A percentile compares a stretch with the other conserved stretches of the same genome.
Evolutionary conservation across 37 sponge, comb jelly and placozoan species (phyloP).

Genomic region (Halisarca cf. caerulea): DNA sequence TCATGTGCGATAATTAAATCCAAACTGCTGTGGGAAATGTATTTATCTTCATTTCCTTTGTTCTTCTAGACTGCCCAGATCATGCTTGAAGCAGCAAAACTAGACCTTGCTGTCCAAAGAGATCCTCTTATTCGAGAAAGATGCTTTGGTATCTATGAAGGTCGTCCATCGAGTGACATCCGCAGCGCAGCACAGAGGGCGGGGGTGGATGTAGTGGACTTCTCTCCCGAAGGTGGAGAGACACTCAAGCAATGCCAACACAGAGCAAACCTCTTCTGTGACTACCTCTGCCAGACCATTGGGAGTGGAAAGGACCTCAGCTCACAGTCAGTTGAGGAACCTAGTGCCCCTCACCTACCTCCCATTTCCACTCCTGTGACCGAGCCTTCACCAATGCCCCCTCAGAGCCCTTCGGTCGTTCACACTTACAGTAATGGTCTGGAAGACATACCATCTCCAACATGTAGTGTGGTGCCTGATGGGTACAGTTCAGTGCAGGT

Average conservation of each 20-base stretch:
- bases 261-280: not conserved
- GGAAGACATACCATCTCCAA: not conserved
- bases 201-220: not conserved
- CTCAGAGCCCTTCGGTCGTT: not conserved
- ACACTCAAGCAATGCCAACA: not conserved
- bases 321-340: too few species aligned
- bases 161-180: not conserved
- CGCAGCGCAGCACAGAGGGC: not conserved
- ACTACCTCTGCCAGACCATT: constrained; percentile 3
- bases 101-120: not conserved
- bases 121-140: not conserved
- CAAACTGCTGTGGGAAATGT: not conserved
- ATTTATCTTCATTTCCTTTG: not conserved
- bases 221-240: not conserved
- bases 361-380: not conserved
- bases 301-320: too few species aligned
- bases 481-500: not conserved
- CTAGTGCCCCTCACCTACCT: too few species aligned
- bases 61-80: not conserved
- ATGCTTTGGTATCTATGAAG: not conserved
- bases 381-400: not conserved
- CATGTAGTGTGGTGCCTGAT: not conserved
- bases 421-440: not conserved
- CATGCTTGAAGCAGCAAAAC: not conserved
- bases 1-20: not conserved